Evolutionary conservation across 2,888 invertebrate species (phyloP).

Genomic region (Hipparchia sbordonii): DNA sequence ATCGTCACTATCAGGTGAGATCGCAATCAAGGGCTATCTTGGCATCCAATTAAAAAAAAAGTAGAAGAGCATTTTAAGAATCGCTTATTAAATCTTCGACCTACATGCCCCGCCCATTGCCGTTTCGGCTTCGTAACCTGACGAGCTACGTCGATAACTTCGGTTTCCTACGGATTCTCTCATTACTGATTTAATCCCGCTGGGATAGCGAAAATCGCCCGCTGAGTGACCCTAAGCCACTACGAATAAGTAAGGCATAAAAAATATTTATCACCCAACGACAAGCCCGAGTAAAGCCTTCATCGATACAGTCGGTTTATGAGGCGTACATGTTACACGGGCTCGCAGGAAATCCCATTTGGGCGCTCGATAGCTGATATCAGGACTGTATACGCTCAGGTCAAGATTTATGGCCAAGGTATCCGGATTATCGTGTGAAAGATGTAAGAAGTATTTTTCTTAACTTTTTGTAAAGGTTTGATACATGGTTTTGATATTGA

Average conservation of each 20-base stretch:
- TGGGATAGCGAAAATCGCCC: too few species aligned
- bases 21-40: too few species aligned
- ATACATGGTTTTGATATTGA: neutral
- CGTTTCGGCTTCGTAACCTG: too few species aligned
- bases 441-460: constrained; percentile 13
- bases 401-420: constrained; percentile 24
- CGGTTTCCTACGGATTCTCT: too few species aligned
- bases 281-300: constrained; percentile 12
- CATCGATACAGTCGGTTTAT: constrained; percentile 24
- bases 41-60: too few species aligned
- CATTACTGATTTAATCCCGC: too few species aligned
- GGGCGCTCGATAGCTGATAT: constrained; percentile 19
- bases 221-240: too few species aligned
- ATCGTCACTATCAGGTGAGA: too few species aligned
- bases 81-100: too few species aligned
- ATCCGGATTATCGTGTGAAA: constrained; percentile 19
- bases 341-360: constrained; percentile 27
- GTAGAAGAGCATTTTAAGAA: too few species aligned
- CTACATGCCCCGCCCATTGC: too few species aligned
- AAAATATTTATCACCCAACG: constrained; percentile 7
- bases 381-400: constrained; percentile 4
- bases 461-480: constrained; percentile 17
- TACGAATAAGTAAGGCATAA: neutral
- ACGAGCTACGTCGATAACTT: too few species aligned
- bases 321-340: constrained; percentile 15